Percentiles rank a stretch among this genome's conserved stretches.
phyloP scores from a whole-genome alignment of 2,113 vertebrate genomes.

The Sclerurus mexicanus region DNA sequence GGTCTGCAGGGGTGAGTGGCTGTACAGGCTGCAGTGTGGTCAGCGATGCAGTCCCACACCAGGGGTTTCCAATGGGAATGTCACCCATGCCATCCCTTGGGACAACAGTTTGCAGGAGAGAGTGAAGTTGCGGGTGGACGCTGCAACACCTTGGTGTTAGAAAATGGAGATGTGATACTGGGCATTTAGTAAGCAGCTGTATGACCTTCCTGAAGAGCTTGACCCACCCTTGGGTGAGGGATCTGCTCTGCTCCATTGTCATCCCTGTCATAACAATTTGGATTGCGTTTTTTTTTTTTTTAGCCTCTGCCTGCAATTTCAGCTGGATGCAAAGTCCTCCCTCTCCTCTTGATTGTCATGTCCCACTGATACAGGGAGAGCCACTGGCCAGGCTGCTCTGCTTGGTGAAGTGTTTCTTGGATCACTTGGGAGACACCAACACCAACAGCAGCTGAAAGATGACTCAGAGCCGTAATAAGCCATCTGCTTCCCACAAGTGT shows the following conservation, averaged over 20 bases:
- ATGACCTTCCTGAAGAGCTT: background rate
- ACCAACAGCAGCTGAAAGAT: background rate
- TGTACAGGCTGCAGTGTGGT: background rate
- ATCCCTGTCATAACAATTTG: background rate
- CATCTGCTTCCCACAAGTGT: background rate
- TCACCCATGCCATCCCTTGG: background rate
- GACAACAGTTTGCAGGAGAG: background rate
- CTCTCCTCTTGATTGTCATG: background rate
- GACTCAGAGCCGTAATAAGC: background rate
- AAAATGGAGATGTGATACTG: background rate
- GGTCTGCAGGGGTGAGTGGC: background rate
- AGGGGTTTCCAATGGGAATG: background rate
- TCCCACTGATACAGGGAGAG: background rate
- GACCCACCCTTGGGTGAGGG: background rate
- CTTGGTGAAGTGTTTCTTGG: background rate
- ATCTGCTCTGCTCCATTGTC: background rate
- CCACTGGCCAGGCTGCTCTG: background rate
- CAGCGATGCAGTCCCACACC: background rate
- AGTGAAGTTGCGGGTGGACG: background rate
- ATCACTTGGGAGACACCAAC: background rate
- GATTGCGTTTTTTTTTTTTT: background rate
- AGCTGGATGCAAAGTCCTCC: background rate
- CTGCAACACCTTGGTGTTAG: background rate
- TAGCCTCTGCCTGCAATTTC: background rate
- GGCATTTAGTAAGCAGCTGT: background rate